Base-by-base conservation (phyloP, 2,888 invertebrate genomes). In the Sicus ferrugineus region DNA sequence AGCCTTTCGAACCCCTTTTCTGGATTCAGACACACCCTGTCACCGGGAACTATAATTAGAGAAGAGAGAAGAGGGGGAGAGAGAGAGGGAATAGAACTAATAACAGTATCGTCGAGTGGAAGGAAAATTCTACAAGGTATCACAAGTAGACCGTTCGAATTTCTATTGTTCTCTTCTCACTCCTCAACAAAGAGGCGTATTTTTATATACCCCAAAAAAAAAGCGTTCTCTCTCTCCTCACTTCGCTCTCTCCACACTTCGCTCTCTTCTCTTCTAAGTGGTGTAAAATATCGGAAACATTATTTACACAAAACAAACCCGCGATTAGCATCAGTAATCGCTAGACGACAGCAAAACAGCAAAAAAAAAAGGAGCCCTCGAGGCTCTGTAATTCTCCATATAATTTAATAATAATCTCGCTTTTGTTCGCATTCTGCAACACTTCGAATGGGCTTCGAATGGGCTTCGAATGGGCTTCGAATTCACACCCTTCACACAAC, bases 251-350 rank as follows among this genome's bases (percentile, higher is more conserved):
- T 1, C 3, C 42, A 42, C 42, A n/a, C n/a, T n/a, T 42, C 42
- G 42, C 42, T 42, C 16, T n/a, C 42, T n/a, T 42, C 5, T n/a
- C n/a, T n/a, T n/a, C n/a, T n/a, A n/a, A n/a, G 42, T n/a, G 14
- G 11, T 42, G n/a, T n/a, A 16, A 42, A 42, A 42, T 62, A 54
- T 68, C 67, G 67, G 67, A 50, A 67, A 61, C 67, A 67, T 31
- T 61, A 61, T 67, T 61, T 61, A 67, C 38, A 50, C 67, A 59
- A n/a, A 67, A 67, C 67, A 67, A 61, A 66, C 61, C 50, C 34
- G 26, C 26, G 67, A 67, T 67, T 61, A 67, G 61, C 52, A 52
- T 61, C 67, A 42, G 46, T 19, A 67, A 61, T 59, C 48, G 67
- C 61, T 58, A 50, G 52, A 21, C 23, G 6, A n/a, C 3, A 28